These are phyloP conservation scores for Cremastinae sp. DNA, from an alignment of 2,888 invertebrate species.

Conservation along the genomic window DNA sequence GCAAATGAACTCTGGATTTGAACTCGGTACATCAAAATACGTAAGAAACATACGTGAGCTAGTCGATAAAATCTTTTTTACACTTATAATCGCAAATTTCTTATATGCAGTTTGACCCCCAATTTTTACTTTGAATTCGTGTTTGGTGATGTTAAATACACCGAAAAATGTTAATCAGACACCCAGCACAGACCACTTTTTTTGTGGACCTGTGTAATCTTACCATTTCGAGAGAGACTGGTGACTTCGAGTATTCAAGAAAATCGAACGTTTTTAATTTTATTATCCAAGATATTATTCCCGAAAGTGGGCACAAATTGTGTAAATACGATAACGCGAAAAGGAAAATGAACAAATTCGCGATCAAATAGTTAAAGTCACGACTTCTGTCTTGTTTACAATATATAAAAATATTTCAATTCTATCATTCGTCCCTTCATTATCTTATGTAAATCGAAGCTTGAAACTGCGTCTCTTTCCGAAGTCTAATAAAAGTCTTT, in stretches of 20 bases:
- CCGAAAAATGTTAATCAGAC: too few species aligned
- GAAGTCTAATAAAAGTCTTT: slow-evolving; percentile 2
- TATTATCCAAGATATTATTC: slow-evolving; percentile 67
- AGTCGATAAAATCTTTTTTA: too few species aligned
- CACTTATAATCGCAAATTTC: too few species aligned
- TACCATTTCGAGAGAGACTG: slow-evolving; percentile 54
- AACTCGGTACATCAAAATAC: too few species aligned
- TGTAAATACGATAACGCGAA: slow-evolving; percentile 1
- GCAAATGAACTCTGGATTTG: too few species aligned
- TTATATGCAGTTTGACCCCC: too few species aligned
- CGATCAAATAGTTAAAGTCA: not conserved
- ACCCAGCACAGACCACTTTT: too few species aligned
- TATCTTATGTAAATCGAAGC: slow-evolving; percentile 14
- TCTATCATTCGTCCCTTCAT: slow-evolving; percentile 6
- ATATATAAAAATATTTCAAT: slow-evolving; percentile 1
- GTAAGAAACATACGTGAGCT: too few species aligned
- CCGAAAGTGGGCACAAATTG: slow-evolving; percentile 52
- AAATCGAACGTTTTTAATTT: slow-evolving; percentile 60
- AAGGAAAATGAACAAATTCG: slow-evolving; percentile 13
- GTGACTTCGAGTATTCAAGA: slow-evolving; percentile 52
- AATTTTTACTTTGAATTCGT: too few species aligned
- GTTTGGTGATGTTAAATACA: too few species aligned
- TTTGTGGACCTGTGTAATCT: too few species aligned
- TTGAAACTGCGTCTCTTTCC: not conserved
- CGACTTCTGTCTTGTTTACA: slow-evolving; percentile 1